Base-by-base conservation (phyloP, 2,797 vertebrate species). In the Limosa lapponica region DNA sequence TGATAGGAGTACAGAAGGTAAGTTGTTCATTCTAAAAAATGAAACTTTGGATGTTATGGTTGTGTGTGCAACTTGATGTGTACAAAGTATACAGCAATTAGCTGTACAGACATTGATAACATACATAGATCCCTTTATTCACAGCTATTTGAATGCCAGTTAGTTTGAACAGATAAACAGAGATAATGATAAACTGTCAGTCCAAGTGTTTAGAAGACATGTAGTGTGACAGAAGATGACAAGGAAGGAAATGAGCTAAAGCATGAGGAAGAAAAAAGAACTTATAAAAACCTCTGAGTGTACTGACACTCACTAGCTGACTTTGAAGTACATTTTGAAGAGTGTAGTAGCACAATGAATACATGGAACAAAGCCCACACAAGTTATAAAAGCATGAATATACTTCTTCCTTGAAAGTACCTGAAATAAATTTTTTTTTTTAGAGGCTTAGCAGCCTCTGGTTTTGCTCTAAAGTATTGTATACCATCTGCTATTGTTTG, bases 151-250 rank as follows among this genome's bases (percentile, higher is more conserved):
- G 58, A 59, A 84, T 70, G 44, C 16, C 66, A 59, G 58, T 27
- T 88, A 85, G 83, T 32, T 74, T 80, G 72, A 93, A 32, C 25
- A 94, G 96, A 89, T 92, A 91, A 95, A 95, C 84, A 73, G 73
- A 81, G 65, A 44, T 84, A 88, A 96, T 75, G 87, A 94, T 80
- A n/a, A 87, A 54, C 34, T 87, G 86, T 66, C 72, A 87, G 62
- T 74, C 28, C 28, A 77, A 80, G 61, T 24, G 62, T 84, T 93
- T 27, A 64, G 88, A 61, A 87, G 48, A 34, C 51, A 81, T 55
- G 52, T 62, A 81, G 71, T 71, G 13, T 43, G 77, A 73, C 91
- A 95, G 72, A 48, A 77, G 62, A 86, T 96, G 94, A 79, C 67
- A 96, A 65, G 66, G 41, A 62, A 65, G 28, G 41, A 88, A 72